A percentile compares a stretch with the other conserved stretches of the same genome.
Evolutionary conservation across 2,113 vertebrate species (phyloP).

Genomic region (Caranx ignobilis): DNA sequence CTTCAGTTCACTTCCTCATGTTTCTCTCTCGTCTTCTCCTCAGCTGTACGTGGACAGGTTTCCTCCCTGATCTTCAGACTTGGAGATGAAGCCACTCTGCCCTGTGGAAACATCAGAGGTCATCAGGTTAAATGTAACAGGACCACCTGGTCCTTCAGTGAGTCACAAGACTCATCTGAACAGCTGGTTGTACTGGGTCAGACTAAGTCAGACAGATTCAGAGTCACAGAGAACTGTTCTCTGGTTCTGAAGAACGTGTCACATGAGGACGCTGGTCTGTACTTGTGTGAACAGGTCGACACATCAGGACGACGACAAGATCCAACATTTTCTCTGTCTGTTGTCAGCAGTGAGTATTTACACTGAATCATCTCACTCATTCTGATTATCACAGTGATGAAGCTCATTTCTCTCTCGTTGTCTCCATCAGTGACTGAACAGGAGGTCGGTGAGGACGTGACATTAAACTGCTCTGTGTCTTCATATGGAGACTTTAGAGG

Average conservation of each 20-base stretch:
- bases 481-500: background rate
- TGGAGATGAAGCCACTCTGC: slow-evolving; percentile 13
- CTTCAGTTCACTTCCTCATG: too few relatives aligned
- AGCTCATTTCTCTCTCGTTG: background rate
- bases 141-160: slow-evolving; percentile 1
- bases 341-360: background rate
- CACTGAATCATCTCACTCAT: background rate
- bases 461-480: background rate
- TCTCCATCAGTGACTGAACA: background rate
- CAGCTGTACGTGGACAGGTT: background rate
- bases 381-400: background rate
- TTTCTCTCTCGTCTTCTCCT: background rate
- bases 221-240: slow-evolving; percentile 8
- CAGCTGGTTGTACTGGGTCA: background rate
- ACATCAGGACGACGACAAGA: background rate
- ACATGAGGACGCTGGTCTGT: background rate
- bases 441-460: background rate
- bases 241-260: slow-evolving; percentile 14
- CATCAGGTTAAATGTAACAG: background rate
- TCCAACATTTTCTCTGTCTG: background rate
- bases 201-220: slow-evolving; percentile 19
- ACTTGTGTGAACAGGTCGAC: background rate
- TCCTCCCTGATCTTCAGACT: background rate
- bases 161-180: background rate
- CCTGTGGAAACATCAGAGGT: slow-evolving; percentile 7